phyloP scores from a whole-genome alignment of 2,888 invertebrate species.

The Plebejus argus region DNA sequence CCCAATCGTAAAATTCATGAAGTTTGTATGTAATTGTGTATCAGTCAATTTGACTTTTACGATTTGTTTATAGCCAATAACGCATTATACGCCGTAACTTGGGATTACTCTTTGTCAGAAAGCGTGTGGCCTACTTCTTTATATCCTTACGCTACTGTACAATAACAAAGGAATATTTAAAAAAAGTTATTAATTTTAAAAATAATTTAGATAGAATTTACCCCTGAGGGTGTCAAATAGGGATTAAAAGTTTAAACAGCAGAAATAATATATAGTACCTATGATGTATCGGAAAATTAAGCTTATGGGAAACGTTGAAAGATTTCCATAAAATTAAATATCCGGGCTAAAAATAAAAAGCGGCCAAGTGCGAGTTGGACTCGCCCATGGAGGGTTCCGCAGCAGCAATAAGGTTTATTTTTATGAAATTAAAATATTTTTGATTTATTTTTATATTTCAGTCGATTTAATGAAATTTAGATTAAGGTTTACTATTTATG shows the following conservation, averaged over 20 bases:
- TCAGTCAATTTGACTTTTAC: slow-evolving; percentile 13
- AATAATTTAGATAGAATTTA: neutral
- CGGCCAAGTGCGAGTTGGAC: too few relatives aligned
- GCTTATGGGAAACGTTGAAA: neutral
- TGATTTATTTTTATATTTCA: too few relatives aligned
- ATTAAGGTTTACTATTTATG: too few relatives aligned
- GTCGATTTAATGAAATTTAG: too few relatives aligned
- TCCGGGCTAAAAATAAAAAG: neutral
- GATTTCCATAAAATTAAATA: neutral
- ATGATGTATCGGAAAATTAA: neutral
- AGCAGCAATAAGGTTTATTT: too few relatives aligned
- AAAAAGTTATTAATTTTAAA: neutral
- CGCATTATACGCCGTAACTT: slow-evolving; percentile 14
- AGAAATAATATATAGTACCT: neutral
- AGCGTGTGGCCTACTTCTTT: neutral
- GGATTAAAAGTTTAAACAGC: too few relatives aligned
- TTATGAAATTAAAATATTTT: too few relatives aligned
- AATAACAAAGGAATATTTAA: neutral
- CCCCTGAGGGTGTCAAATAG: too few relatives aligned
- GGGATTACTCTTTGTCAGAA: neutral
- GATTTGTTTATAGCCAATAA: slow-evolving; percentile 23
- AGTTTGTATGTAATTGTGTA: slow-evolving; percentile 18
- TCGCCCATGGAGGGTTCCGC: too few relatives aligned
- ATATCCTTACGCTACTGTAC: neutral
- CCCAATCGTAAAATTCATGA: neutral